phyloP scores from a whole-genome alignment of 37 sponge, comb jelly and placozoan genomes.

The Beroe forskalii region DNA sequence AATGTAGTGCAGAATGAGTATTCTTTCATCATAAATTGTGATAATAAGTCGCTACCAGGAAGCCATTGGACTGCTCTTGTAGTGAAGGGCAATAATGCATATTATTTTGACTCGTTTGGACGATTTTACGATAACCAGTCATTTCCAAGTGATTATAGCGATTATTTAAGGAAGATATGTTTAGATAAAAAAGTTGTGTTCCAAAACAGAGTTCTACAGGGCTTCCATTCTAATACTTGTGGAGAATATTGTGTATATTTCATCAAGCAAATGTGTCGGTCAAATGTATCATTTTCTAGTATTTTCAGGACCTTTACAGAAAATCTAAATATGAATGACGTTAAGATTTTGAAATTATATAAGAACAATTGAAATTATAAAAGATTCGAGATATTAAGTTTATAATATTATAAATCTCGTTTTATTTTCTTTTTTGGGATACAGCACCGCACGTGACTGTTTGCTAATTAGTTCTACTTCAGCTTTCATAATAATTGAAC shows the following conservation, averaged over 20 bases:
- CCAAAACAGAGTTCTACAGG: background rate
- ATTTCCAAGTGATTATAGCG: background rate
- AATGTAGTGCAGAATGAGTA: background rate
- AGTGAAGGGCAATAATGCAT: background rate
- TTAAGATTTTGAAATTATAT: slow-evolving; percentile 12
- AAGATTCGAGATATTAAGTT: too few species aligned
- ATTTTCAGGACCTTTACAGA: background rate
- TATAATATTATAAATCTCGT: too few species aligned
- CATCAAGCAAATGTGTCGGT: too few species aligned
- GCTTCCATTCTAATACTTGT: background rate
- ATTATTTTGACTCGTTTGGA: background rate
- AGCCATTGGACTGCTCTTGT: background rate
- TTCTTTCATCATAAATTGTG: background rate
- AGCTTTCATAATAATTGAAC: too few species aligned
- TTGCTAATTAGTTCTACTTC: too few species aligned
- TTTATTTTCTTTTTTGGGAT: too few species aligned
- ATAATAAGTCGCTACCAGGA: background rate
- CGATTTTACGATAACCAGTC: background rate
- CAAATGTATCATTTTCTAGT: too few species aligned
- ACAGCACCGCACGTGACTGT: too few species aligned
- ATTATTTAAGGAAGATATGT: background rate
- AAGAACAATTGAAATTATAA: background rate
- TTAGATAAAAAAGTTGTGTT: background rate
- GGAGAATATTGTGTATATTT: slow-evolving; percentile 14
- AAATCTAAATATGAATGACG: background rate